Evolutionary conservation across 2,113 vertebrate species (phyloP).

Genomic region (Cyphotilapia sp.): DNA sequence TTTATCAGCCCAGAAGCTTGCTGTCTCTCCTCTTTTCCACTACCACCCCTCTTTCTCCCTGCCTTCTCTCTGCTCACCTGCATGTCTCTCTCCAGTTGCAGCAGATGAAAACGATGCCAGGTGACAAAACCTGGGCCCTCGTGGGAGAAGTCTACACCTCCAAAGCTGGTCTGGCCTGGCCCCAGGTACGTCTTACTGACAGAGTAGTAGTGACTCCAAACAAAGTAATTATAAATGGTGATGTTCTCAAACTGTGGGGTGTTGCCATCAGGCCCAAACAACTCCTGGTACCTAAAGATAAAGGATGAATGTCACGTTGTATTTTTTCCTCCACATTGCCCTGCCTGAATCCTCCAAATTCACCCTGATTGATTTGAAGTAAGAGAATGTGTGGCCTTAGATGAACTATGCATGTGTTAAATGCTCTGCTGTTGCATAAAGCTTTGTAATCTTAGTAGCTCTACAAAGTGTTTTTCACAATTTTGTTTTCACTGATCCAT

Average conservation of each 20-base stretch:
- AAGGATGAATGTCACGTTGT: neutral
- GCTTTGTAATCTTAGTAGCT: neutral
- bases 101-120: slow-evolving; percentile 91
- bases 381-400: neutral
- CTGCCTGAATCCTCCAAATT: neutral
- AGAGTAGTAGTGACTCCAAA: slow-evolving; percentile 96
- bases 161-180: slow-evolving; percentile 81
- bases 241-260: slow-evolving; percentile 89
- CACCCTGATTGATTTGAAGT: neutral
- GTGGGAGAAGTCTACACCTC: slow-evolving; percentile 91
- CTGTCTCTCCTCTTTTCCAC: neutral
- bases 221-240: slow-evolving; percentile 95
- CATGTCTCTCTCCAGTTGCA: slow-evolving; percentile 91
- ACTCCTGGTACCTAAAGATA: slow-evolving; percentile 64
- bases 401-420: neutral
- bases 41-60: neutral
- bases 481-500: neutral
- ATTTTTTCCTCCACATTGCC: neutral
- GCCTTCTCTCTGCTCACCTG: slow-evolving; percentile 70
- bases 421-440: neutral
- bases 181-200: slow-evolving; percentile 95
- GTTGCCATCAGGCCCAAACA: slow-evolving; percentile 81
- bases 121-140: slow-evolving; percentile 97
- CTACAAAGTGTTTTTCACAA: neutral
- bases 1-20: neutral